These are phyloP conservation scores for Fistularia commersonii DNA, from an alignment of 2,797 vertebrate species.

Conservation along the genomic window DNA sequence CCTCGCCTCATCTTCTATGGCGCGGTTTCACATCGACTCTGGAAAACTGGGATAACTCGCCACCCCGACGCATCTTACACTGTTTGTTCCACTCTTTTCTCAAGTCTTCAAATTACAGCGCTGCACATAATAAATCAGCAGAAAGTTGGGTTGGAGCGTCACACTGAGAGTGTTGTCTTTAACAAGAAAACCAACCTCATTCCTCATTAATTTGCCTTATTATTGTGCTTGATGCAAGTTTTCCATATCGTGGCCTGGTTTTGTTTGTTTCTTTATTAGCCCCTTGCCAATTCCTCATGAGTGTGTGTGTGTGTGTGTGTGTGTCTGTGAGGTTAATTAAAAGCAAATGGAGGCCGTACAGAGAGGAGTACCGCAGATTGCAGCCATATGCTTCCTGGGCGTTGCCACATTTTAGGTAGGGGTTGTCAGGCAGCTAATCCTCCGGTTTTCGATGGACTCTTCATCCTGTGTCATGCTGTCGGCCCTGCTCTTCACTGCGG, in stretches of 20 bases:
- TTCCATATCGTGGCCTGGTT: conserved; percentile 4
- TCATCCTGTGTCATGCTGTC: conserved; percentile 33
- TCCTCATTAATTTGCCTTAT: conserved; percentile 11
- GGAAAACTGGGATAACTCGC: conserved; percentile 26
- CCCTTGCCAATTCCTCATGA: no score
- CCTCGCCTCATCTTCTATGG: conserved; percentile 35
- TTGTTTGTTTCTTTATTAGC: conserved; percentile 34
- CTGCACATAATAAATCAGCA: conserved; percentile 14
- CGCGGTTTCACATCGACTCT: conserved; percentile 39
- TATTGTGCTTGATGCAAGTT: conserved; percentile 35
- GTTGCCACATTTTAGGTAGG: conserved; percentile 33
- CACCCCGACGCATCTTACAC: no score
- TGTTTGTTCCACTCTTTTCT: no score
- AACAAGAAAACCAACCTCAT: conserved; percentile 2
- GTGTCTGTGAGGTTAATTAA: conserved; percentile 62
- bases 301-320: conserved; percentile 16
- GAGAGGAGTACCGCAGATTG: conserved; percentile 56
- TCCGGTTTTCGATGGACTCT: conserved; percentile 19
- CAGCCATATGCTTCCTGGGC: conserved; percentile 57
- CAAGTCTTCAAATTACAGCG: no score
- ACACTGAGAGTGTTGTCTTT: conserved; percentile 19
- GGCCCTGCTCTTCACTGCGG: conserved; percentile 12
- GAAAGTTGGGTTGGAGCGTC: conserved; percentile 7
- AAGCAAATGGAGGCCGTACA: conserved; percentile 45
- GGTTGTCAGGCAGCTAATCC: conserved; percentile 48